These are phyloP conservation scores for Drosophila buzzatii DNA, from an alignment of 2,888 invertebrate species.

Conservation along the genomic window DNA sequence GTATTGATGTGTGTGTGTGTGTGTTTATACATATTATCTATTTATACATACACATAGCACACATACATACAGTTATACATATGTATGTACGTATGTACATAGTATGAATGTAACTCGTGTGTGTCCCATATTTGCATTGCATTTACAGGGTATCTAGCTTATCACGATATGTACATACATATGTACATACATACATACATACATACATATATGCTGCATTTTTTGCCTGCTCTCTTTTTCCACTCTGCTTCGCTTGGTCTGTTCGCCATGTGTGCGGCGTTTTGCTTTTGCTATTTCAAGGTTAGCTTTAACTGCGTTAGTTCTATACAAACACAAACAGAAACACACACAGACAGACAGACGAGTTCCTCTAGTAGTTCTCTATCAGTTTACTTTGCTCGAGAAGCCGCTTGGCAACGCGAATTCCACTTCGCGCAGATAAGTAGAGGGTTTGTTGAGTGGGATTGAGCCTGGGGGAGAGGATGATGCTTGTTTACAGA, in stretches of 20 bases:
- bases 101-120: too few species aligned
- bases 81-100: not conserved
- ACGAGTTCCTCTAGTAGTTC: slow-evolving; percentile 30
- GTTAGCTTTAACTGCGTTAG: slow-evolving; percentile 75
- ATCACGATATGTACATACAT: too few species aligned
- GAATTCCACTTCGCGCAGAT: slow-evolving; percentile 37
- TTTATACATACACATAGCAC: too few species aligned
- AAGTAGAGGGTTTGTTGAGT: slow-evolving; percentile 19
- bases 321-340: slow-evolving; percentile 34
- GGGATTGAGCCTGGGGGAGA: not conserved
- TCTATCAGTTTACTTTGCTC: slow-evolving; percentile 43
- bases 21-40: too few species aligned
- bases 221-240: slow-evolving; percentile 36
- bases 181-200: too few species aligned
- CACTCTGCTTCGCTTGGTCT: slow-evolving; percentile 43
- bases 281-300: slow-evolving; percentile 81
- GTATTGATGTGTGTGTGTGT: not conserved
- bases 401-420: slow-evolving; percentile 49
- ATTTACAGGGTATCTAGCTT: too few species aligned
- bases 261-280: slow-evolving; percentile 53
- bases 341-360: slow-evolving; percentile 3
- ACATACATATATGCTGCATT: not conserved
- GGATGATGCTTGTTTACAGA: slow-evolving; percentile 35
- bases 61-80: not conserved
- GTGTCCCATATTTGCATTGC: too few species aligned